Conservation (phyloP, 2,113 vertebrate species). For the Colossoma macropomum region DNA sequence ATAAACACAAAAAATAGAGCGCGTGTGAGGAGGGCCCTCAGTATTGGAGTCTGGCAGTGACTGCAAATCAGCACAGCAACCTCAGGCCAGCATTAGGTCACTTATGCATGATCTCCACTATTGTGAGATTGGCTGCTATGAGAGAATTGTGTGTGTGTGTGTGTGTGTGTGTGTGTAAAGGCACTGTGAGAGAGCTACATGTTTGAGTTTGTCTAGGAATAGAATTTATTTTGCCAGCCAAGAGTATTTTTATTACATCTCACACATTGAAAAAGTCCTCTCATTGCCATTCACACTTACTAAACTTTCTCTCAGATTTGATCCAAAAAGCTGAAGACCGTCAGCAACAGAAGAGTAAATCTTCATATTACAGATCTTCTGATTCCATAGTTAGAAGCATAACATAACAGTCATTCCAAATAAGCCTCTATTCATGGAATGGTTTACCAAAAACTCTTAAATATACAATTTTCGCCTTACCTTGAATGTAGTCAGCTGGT, state of each 20-base stretch:
- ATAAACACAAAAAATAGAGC: conserved; percentile 2
- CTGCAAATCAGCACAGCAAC: conserved; percentile 1
- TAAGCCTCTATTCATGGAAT: too few relatives aligned
- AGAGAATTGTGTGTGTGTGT: background rate
- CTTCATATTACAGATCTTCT: too few relatives aligned
- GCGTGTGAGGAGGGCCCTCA: background rate
- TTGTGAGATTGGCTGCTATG: background rate
- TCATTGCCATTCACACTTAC: background rate
- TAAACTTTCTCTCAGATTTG: background rate
- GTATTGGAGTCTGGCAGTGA: background rate
- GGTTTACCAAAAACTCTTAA: too few relatives aligned
- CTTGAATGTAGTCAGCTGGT: too few relatives aligned
- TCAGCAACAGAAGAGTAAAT: background rate
- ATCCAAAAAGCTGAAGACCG: background rate
- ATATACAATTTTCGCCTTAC: too few relatives aligned
- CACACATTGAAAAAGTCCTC: background rate
- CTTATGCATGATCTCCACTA: background rate
- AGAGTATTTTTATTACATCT: background rate
- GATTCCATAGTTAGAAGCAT: background rate
- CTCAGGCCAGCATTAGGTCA: background rate
- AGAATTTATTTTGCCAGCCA: background rate
- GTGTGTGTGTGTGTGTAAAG: too few relatives aligned
- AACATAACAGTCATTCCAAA: too few relatives aligned
- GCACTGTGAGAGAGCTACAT: too few relatives aligned
- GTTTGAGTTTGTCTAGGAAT: background rate